Base-by-base conservation (phyloP, 2,113 vertebrate species). In the Tylochromis polylepis region DNA sequence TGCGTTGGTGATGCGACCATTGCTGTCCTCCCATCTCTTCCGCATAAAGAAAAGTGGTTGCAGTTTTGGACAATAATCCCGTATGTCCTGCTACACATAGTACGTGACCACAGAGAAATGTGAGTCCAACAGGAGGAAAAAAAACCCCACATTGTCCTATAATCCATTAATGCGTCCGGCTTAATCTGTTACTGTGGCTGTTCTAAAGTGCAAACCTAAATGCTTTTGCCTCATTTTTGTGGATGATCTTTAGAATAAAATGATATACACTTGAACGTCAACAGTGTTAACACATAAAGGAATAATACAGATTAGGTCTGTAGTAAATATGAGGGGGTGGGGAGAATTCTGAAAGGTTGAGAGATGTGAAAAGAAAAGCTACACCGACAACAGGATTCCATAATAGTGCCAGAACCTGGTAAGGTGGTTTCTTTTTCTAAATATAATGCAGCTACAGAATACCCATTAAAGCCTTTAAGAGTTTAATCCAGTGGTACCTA, bases 111-210 rank as follows among this genome's bases (percentile, higher is more conserved):
- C 20, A 70, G 89, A 91, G 87, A 82, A 87, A 85, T 57, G 85
- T 12, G 9, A 93, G 88, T 95, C 82, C 84, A 94, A 92, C 22
- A 83, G 85, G 59, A 46, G 62, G 62, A 22, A 67, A 38, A 41
- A 67, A 67, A 22, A 38, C 91, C 91, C 90, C 91, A 91, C 84
- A 91, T 85, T 80, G 93, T 90, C 84, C 87, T 18, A 88, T 95
- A 95, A 96, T 96, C 94, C 95, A 96, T 93, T 96, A 96, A 96
- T 96, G 94, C 93, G 93, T 85, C 83, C 57, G 22, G 85, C 87
- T 95, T 95, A 96, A 96, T 96, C 95, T 95, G 94, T 89, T 85
- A 91, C 91, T 92, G 79, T 90, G 86, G 83, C 87, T 83, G 70
- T 83, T 93, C 89, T 94, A 88, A 92, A 95, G 89, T 79, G 67